A percentile compares a stretch with the other conserved stretches of the same genome.
Conservation (phyloP, 2,797 vertebrate genomes). For the Melanotaenia maccullochi region DNA sequence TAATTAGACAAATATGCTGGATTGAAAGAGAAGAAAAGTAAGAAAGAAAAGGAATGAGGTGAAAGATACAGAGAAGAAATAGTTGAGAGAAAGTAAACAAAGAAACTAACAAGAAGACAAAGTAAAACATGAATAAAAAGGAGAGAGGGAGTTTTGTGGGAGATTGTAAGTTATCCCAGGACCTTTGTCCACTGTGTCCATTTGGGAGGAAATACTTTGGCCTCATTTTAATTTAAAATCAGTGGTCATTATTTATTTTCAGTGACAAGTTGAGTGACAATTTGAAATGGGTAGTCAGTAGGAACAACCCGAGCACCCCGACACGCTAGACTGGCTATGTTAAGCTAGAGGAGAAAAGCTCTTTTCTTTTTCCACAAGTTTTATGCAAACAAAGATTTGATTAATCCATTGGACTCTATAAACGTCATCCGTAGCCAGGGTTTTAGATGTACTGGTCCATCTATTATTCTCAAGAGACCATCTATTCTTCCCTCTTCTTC, state of each 20-base stretch:
- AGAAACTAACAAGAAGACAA: neutral
- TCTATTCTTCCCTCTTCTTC: no score
- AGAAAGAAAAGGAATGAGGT: constrained; percentile 1
- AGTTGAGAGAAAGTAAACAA: constrained; percentile 12
- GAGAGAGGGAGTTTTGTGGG: constrained; percentile 12
- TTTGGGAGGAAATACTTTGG: constrained; percentile 35
- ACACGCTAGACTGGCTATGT: neutral
- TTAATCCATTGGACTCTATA: neutral
- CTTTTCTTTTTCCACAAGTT: neutral
- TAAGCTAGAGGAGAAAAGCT: neutral
- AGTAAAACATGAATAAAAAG: constrained; percentile 15
- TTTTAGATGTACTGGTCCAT: no score
- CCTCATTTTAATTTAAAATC: neutral
- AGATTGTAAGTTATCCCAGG: constrained; percentile 21
- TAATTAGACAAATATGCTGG: neutral
- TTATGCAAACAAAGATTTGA: neutral
- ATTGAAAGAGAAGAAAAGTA: constrained; percentile 5
- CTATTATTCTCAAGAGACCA: no score
- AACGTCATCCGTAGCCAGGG: neutral
- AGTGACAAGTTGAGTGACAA: neutral
- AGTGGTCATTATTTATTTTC: no score
- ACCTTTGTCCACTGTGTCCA: constrained; percentile 39
- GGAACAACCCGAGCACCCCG: no score
- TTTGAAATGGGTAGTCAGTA: neutral
- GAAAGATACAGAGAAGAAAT: constrained; percentile 9